phyloP scores from a whole-genome alignment of 2,113 vertebrate genomes.

The Elgaria multicarinata region DNA sequence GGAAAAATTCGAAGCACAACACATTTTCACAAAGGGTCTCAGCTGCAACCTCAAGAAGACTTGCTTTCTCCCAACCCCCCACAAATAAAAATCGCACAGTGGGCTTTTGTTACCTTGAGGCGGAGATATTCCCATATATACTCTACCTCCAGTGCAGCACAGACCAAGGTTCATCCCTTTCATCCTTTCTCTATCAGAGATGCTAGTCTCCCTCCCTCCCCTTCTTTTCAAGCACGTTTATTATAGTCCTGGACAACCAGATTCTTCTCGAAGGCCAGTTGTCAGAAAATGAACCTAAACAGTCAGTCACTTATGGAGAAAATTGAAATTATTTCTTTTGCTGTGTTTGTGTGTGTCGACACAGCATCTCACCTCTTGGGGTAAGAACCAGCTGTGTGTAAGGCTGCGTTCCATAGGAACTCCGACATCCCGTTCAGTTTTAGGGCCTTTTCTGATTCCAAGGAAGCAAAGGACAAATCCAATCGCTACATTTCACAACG shows the following conservation, averaged over 20 bases:
- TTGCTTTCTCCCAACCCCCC: background rate
- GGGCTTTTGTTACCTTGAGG: background rate
- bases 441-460: slow-evolving; percentile 46
- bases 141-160: background rate
- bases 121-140: too few species aligned
- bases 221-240: background rate
- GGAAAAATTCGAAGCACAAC: background rate
- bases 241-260: background rate
- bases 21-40: background rate
- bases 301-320: background rate
- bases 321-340: background rate
- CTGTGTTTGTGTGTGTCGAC: background rate
- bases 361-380: slow-evolving; percentile 35
- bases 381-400: slow-evolving; percentile 3
- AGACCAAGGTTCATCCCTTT: background rate
- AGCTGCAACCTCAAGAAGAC: background rate
- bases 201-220: background rate
- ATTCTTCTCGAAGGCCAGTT: background rate
- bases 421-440: slow-evolving; percentile 3
- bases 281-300: background rate
- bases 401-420: slow-evolving; percentile 6
- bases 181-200: background rate
- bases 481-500: slow-evolving; percentile 81
- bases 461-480: slow-evolving; percentile 79
- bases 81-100: background rate